Evolutionary conservation across 2,888 invertebrate species (phyloP), one percentile per base, ranked within the genome.

Genomic region (Euproctis similis): DNA sequence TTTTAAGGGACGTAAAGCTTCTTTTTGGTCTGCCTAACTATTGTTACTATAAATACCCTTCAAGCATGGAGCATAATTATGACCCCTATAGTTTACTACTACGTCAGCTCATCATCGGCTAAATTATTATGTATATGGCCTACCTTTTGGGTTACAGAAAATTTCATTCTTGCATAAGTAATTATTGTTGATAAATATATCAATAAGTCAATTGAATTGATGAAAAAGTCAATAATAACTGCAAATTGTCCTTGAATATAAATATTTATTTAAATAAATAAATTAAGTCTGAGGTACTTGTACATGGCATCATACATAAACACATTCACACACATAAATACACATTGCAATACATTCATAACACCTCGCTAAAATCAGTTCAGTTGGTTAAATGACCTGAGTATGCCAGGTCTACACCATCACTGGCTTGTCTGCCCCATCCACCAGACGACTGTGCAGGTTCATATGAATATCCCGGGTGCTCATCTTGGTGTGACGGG

Each of bases 401-500:
- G 60, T 93, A 94, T 9, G 93, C 92, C 59, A 92, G 60, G 17
- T 88, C 87, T 36, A 91, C 88, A 8, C 88, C 88, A 44, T 90
- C 88, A 22, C 85, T 87, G 42, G 89, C 86, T 44, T 91, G 70
- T 50, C 92, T 85, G 40, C 91, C 90, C 74, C 90, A 91, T 8
- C 85, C 87, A 73, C 85, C 87, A 73, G 85, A 61, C 54, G 46
- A 12, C n/a, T 23, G 41, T 8, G 90, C 75, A 53, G 87, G 73
- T 52, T 70, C 66, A 76, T 87, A 74, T 29, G 82, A 84, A 47
- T 86, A 70, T 28, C 86, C 81, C 44, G 87, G 86, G 35, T 87
- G 86, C 28, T 87, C 86, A 1, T 85, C 82, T 37, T 88, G 86
- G 53, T 88, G 88, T 17, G 88, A 87, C 56, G 87, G 88, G 12